Percentiles rank a stretch among this genome's conserved stretches.
phyloP scores from a whole-genome alignment of 2,113 vertebrate genomes.

The Phainopepla nitens region DNA sequence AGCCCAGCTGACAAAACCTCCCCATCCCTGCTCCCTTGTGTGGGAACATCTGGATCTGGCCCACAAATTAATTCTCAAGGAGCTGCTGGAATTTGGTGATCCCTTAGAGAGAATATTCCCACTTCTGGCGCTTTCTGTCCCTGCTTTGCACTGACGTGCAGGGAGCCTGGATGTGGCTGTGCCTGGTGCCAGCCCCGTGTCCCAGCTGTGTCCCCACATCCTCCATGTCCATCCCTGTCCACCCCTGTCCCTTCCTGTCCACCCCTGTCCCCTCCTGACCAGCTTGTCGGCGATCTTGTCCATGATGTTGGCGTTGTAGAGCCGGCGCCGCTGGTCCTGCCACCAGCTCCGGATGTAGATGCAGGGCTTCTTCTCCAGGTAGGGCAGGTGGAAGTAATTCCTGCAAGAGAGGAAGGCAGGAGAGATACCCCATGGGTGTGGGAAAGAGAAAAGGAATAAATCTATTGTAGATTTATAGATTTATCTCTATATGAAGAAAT shows the following conservation, averaged over 20 bases:
- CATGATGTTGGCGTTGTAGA: conserved; percentile 94
- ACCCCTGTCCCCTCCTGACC: conserved; percentile 21
- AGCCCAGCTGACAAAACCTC: not conserved
- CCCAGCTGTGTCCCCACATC: not conserved
- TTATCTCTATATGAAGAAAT: too few relatives aligned
- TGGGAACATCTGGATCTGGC: not conserved
- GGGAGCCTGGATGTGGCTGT: not conserved
- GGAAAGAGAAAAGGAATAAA: too few relatives aligned
- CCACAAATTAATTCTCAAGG: not conserved
- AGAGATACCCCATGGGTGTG: rapidly evolving
- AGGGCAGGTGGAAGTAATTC: conserved; percentile 95
- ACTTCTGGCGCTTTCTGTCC: rapidly evolving
- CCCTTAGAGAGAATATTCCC: not conserved
- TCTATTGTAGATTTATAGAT: too few relatives aligned
- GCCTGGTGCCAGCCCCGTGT: rapidly evolving
- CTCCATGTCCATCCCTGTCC: not conserved
- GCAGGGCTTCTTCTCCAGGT: conserved; percentile 94
- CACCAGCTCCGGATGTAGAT: conserved; percentile 96
- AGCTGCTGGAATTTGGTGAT: not conserved
- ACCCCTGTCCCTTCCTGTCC: not conserved
- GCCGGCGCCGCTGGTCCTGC: conserved; percentile 91
- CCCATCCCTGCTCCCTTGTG: not conserved
- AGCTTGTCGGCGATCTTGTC: conserved; percentile 92
- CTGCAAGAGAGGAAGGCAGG: conserved; percentile 58
- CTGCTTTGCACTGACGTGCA: not conserved